Percentiles rank a stretch among this genome's conserved stretches.
Conservation (phyloP, 2,797 vertebrate species). For the Sebastes alutus region DNA sequence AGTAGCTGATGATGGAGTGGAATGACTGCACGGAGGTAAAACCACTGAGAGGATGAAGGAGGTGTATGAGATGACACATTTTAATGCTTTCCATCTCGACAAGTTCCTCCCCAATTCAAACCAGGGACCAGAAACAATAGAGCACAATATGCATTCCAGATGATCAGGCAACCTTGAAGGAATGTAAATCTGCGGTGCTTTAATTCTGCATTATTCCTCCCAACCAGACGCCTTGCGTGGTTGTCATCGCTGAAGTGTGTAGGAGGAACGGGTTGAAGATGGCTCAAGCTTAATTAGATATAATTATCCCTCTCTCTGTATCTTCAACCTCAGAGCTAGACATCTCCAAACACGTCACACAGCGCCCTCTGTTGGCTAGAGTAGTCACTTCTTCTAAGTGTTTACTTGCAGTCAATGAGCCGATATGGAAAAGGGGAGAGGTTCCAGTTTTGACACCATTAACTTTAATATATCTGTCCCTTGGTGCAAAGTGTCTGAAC, state of each 20-base stretch:
- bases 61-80: constrained; percentile 16
- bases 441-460: constrained; percentile 59
- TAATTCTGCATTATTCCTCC: not conserved
- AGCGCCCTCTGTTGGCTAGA: constrained; percentile 67
- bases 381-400: not conserved
- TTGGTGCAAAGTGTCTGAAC: constrained; percentile 50
- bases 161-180: constrained; percentile 12
- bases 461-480: constrained; percentile 60
- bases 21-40: constrained; percentile 18
- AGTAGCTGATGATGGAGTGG: constrained; percentile 36
- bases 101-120: constrained; percentile 9
- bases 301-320: constrained; percentile 70
- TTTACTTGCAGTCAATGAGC: constrained; percentile 38
- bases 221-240: constrained; percentile 12
- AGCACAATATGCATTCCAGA: constrained; percentile 3
- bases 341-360: constrained; percentile 40
- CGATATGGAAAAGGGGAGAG: constrained; percentile 45
- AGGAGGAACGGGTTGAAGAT: constrained; percentile 64
- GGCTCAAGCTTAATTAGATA: constrained; percentile 73
- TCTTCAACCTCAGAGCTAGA: constrained; percentile 49
- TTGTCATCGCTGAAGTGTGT: constrained; percentile 62
- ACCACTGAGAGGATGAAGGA: constrained; percentile 7
- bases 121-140: not conserved
- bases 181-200: constrained; percentile 11
- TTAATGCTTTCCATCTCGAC: constrained; percentile 15